Conservation (phyloP, 1,140 invertebrate species). For the Aphaenogaster floridana region DNA sequence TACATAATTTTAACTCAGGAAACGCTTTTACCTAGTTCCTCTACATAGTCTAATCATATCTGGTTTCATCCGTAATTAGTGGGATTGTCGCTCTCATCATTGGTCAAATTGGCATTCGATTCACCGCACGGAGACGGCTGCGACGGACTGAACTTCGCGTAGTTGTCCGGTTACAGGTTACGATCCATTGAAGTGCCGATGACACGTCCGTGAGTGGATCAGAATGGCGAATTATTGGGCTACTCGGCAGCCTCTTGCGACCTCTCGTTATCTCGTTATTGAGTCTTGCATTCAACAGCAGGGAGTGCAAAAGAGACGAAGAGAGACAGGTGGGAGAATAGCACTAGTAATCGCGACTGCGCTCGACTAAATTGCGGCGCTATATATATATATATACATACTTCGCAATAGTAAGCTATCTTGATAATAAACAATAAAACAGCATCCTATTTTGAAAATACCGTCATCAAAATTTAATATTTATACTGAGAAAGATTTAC, state of each 20-base stretch:
- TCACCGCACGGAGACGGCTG: not conserved
- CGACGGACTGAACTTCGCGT: not conserved
- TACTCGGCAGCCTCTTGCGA: slow-evolving; percentile 61
- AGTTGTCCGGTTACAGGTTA: not conserved
- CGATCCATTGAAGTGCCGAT: slow-evolving; percentile 41
- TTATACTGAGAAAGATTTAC: not conserved
- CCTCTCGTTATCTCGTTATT: slow-evolving; percentile 71
- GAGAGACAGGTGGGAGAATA: not conserved
- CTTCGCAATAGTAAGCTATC: no score
- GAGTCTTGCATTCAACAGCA: slow-evolving; percentile 53
- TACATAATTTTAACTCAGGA: not conserved
- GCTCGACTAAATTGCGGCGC: slow-evolving; percentile 60
- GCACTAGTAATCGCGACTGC: slow-evolving; percentile 51
- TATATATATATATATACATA: not conserved
- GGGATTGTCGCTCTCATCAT: not conserved
- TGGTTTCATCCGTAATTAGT: not conserved
- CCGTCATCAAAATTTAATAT: slow-evolving; percentile 52
- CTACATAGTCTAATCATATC: not conserved
- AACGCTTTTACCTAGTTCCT: not conserved
- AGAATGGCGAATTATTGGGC: slow-evolving; percentile 67
- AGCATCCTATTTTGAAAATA: slow-evolving; percentile 13
- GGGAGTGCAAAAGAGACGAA: not conserved
- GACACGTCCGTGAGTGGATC: slow-evolving; percentile 44
- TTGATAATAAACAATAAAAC: slow-evolving; percentile 47
- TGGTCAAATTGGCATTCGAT: slow-evolving; percentile 25